Evolutionary conservation across 2,888 invertebrate species (phyloP).

Genomic region (Phanerotoma sp.): DNA sequence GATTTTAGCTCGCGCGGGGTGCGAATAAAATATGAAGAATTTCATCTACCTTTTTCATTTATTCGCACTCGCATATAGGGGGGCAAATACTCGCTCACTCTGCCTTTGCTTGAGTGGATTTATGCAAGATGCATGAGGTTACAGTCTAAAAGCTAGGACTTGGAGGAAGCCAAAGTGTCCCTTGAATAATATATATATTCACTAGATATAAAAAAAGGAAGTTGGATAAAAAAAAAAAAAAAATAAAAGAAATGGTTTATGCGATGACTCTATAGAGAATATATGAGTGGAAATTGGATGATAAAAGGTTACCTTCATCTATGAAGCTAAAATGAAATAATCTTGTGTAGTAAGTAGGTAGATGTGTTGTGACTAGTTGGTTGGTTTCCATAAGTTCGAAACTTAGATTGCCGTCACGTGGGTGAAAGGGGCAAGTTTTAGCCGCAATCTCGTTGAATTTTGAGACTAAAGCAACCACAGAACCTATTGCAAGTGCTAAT

Average conservation of each 20-base stretch:
- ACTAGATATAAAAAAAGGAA: conserved; percentile 22
- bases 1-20: conserved; percentile 1
- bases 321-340: conserved; percentile 20
- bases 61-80: conserved; percentile 10
- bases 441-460: conserved; percentile 22
- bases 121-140: conserved; percentile 34
- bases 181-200: conserved; percentile 34
- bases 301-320: conserved; percentile 19
- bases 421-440: conserved; percentile 8
- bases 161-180: conserved; percentile 27
- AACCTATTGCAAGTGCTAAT: conserved; percentile 2
- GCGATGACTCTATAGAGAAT: conserved; percentile 12
- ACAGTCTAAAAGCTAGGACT: conserved; percentile 19
- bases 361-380: conserved; percentile 39
- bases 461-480: background rate
- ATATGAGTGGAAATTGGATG: background rate
- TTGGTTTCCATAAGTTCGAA: conserved; percentile 37
- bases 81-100: conserved; percentile 10
- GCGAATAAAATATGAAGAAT: conserved; percentile 16
- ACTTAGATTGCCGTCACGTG: conserved; percentile 52
- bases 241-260: conserved; percentile 5
- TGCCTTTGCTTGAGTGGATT: conserved; percentile 16
- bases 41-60: conserved; percentile 17
- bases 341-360: conserved; percentile 29
- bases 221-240: conserved; percentile 8